Base-by-base conservation (phyloP, 2,797 vertebrate species). In the Tragelaphus eurycerus region DNA sequence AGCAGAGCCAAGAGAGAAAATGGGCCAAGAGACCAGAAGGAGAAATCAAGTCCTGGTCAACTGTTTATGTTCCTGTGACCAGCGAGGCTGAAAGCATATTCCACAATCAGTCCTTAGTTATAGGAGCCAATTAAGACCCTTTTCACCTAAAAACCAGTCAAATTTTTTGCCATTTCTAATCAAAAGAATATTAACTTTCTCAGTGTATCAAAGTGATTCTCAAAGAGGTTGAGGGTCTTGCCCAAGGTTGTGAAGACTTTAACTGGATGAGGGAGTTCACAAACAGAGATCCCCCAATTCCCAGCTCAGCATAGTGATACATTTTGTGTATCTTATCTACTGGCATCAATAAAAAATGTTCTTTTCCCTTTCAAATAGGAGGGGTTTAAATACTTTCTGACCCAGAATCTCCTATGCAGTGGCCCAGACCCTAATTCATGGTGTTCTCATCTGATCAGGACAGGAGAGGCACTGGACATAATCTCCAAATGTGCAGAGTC, bases 401-500 rank as follows among this genome's bases (percentile, higher is more conserved):
- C 78, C 93, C 88, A 74, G 54, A 93, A 62, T 93, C 67, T 7
- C 59, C 43, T 14, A 2, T 4, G 52, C 87, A 74, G 62, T 50
- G 19, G n/a, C 74, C 54, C 27, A 67, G 48, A 88, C 57, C 59
- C 90, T 88, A 46, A 82, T 19, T 67, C 57, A 13, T 31, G 12
- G 17, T 54, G 25, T 55, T 79, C 6, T 89, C 31, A 0, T 81
- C 89, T 89, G 17, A 43, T 57, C 48, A 79, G 86, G 83, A 95
- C 71, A 78, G 86, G 38, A 89, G 55, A 81, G 15, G 46, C 90
- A 67, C 17, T 60, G 81, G 81, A 92, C 62, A 8, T 74, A 57
- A 91, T 90, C 93, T 93, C 64, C 48, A 95, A 95, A 94, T 91
- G 89, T 84, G 88, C 93, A 84, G 55, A 96, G 92, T 96, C 95